Evolutionary conservation across 2,113 vertebrate species (phyloP).

Genomic region (Pica pica): DNA sequence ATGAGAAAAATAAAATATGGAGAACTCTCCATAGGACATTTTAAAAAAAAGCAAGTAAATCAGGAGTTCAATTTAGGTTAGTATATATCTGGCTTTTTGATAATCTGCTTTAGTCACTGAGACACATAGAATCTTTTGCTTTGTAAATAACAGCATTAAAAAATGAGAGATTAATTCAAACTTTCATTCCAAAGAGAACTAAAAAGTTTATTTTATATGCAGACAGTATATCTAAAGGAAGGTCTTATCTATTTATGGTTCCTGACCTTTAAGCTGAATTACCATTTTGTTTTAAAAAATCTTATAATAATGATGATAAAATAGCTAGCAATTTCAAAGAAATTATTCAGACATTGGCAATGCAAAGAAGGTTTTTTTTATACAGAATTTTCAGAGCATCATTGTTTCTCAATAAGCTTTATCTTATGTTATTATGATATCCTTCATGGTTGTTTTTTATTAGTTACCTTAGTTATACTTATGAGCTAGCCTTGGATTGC

Average conservation of each 20-base stretch:
- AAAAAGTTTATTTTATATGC: background rate
- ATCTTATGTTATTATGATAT: background rate
- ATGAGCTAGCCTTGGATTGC: background rate
- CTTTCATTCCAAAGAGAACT: background rate
- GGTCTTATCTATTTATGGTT: background rate
- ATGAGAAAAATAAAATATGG: background rate
- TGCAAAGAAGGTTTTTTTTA: background rate
- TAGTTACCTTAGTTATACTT: background rate
- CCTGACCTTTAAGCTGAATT: slow-evolving; percentile 9
- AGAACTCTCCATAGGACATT: background rate
- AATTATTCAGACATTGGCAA: background rate
- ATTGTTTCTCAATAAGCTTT: background rate
- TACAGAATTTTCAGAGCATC: background rate
- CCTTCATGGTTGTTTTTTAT: background rate
- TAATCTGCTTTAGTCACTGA: background rate
- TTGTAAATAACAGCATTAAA: background rate
- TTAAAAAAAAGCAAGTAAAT: background rate
- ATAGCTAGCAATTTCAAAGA: background rate
- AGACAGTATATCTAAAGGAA: background rate
- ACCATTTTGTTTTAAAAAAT: background rate
- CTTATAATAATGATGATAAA: background rate
- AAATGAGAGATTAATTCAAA: background rate
- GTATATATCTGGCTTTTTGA: background rate
- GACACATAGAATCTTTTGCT: background rate
- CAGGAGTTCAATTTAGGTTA: background rate